Percentiles rank a stretch among this genome's conserved stretches.
phyloP scores from a whole-genome alignment of 1,140 invertebrate genomes.

The Drosophila kikkawai region DNA sequence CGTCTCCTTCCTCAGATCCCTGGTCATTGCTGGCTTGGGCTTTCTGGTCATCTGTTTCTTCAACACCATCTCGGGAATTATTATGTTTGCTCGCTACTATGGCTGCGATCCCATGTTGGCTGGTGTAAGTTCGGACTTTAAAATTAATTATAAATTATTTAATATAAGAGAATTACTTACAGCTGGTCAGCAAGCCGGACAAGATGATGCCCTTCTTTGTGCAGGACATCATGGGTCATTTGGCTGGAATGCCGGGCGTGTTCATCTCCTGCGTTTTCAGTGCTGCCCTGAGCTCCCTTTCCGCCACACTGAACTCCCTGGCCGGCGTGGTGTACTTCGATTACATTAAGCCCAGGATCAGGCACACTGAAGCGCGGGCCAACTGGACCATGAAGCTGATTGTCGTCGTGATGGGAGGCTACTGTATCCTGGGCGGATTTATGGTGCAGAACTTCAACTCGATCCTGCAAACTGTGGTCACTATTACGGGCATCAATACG shows the following conservation, averaged over 20 bases:
- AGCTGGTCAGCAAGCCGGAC: conserved; percentile 85
- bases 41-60: conserved; percentile 86
- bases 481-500: conserved; percentile 87
- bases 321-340: conserved; percentile 91
- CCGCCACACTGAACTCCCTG: conserved; percentile 90
- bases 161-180: background rate
- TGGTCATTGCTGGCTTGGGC: conserved; percentile 85
- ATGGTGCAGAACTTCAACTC: conserved; percentile 88
- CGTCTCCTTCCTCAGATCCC: conserved; percentile 77
- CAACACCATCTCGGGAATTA: conserved; percentile 88
- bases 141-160: background rate
- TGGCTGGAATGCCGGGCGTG: conserved; percentile 88
- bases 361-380: conserved; percentile 86
- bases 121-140: conserved; percentile 84
- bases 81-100: conserved; percentile 90
- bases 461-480: conserved; percentile 88
- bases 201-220: conserved; percentile 88
- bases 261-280: conserved; percentile 90
- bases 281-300: conserved; percentile 90
- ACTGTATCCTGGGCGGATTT: conserved; percentile 88
- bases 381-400: conserved; percentile 88
- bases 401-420: conserved; percentile 86
- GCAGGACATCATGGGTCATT: conserved; percentile 87
- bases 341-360: conserved; percentile 88
- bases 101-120: conserved; percentile 90